These are phyloP conservation scores for Sminthurinus aureus DNA, from an alignment of 2,888 invertebrate species.

Conservation along the genomic window DNA sequence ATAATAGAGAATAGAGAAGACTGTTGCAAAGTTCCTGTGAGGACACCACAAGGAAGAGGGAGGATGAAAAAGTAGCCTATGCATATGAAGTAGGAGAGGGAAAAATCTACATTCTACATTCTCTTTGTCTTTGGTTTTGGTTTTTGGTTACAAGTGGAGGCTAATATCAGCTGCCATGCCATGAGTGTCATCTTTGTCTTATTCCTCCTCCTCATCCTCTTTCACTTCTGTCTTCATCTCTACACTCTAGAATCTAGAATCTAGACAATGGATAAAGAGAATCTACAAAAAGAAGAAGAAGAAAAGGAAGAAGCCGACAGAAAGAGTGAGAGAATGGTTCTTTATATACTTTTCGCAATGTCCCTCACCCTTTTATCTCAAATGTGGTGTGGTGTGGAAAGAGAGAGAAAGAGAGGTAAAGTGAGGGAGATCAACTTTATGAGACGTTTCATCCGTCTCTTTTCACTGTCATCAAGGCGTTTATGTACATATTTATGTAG, in stretches of 20 bases:
- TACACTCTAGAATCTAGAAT: neutral
- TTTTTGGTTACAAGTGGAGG: neutral
- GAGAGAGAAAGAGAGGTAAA: neutral
- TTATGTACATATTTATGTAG: too few species aligned
- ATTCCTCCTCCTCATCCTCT: neutral
- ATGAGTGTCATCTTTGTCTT: neutral
- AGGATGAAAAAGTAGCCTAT: conserved; percentile 5
- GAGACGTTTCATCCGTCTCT: conserved; percentile 33
- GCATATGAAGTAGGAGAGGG: conserved; percentile 3
- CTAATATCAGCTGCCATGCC: conserved; percentile 19
- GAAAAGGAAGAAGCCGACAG: neutral
- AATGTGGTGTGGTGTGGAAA: neutral
- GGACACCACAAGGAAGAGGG: neutral
- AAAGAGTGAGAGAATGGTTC: too few species aligned
- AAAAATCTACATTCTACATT: conserved; percentile 11
- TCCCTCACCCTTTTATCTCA: conserved; percentile 34
- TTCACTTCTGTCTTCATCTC: neutral
- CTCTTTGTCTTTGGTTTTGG: neutral
- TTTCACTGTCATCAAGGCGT: conserved; percentile 15
- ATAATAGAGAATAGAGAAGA: neutral
- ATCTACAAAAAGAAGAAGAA: too few species aligned
- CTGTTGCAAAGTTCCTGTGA: neutral
- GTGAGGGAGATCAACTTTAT: conserved; percentile 30
- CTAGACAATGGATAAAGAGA: neutral
- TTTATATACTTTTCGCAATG: neutral